Evolutionary conservation across 23 tunicate species (phyloP).

Genomic region (Ciona savignyi): DNA sequence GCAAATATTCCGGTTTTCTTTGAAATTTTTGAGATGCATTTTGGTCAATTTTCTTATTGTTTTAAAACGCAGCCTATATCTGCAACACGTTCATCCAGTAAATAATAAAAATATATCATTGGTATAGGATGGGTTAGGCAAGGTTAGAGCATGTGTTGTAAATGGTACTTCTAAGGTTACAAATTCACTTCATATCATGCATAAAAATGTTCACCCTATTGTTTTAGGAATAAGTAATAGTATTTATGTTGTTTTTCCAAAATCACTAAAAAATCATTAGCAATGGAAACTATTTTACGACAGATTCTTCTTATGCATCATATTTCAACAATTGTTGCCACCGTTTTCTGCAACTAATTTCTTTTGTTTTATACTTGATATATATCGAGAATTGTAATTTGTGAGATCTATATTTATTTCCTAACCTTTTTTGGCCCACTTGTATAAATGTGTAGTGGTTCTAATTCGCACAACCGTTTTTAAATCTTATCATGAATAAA

Average conservation of each 20-base stretch:
- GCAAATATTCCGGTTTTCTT: too few relatives aligned
- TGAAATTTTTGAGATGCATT: too few relatives aligned
- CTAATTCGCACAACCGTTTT: neutral
- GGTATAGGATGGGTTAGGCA: neutral
- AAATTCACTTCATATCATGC: neutral
- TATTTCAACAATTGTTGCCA: neutral
- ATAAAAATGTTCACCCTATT: neutral
- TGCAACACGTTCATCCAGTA: too few relatives aligned
- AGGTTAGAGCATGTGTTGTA: neutral
- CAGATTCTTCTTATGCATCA: neutral
- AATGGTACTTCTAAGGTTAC: neutral
- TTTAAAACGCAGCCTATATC: too few relatives aligned
- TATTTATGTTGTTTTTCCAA: too few relatives aligned
- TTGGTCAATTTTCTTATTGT: too few relatives aligned
- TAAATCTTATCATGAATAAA: too few relatives aligned
- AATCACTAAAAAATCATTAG: too few relatives aligned
- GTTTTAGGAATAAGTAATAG: neutral
- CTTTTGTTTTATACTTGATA: neutral
- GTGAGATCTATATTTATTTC: neutral
- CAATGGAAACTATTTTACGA: too few relatives aligned
- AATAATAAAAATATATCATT: too few relatives aligned
- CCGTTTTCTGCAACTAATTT: neutral
- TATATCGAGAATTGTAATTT: neutral
- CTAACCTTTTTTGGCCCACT: neutral
- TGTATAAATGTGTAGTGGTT: neutral